Evolutionary conservation across 2,797 vertebrate species (phyloP), one percentile per base, ranked within the genome.

Genomic region (Echeneis naucrates): DNA sequence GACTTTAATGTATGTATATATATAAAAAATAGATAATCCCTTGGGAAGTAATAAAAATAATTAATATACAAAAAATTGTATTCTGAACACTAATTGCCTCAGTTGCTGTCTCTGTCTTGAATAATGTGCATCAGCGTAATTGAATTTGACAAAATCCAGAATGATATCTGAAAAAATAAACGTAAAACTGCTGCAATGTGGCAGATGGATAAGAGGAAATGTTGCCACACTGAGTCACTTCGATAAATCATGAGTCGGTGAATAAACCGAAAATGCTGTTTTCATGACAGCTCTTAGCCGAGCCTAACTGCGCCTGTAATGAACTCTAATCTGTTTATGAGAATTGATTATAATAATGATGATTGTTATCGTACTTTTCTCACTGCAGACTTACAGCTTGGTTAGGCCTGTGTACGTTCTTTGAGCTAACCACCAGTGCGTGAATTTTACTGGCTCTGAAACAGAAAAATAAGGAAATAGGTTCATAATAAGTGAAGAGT

Each of bases 81-180:
- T 67, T 16, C 23, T 21, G 24, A 44, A 44, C 52, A 83, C 30
- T 73, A 62, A 77, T 64, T 72, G 35, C 48, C 62, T 75, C 17
- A 51, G 7, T 78, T 65, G 76, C n/a, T 35, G 45, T 35, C n/a
- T 7, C 40, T 63, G 33, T 42, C 40, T 33, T 17, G 26, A 51
- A 61, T 40, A 23, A 47, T 44, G 23, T 56, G n/a, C 14, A 78
- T 21, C 8, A 12, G 0, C 0, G 10, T 50, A 52, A 78, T 83
- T 72, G 57, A 68, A 73, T 55, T 35, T 51, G 71, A 74, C 32
- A 65, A 77, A n/a, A 80, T 70, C 74, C 44, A 55, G 55, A 35
- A 44, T 69, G 12, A 74, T 73, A 77, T 68, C 23, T 51, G 37
- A 16, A 7, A 67, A 57, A 55, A 66, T 53, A 33, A 71, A 57